Base-by-base conservation (phyloP, 2,888 invertebrate genomes). In the Cerceris ruficornis region DNA sequence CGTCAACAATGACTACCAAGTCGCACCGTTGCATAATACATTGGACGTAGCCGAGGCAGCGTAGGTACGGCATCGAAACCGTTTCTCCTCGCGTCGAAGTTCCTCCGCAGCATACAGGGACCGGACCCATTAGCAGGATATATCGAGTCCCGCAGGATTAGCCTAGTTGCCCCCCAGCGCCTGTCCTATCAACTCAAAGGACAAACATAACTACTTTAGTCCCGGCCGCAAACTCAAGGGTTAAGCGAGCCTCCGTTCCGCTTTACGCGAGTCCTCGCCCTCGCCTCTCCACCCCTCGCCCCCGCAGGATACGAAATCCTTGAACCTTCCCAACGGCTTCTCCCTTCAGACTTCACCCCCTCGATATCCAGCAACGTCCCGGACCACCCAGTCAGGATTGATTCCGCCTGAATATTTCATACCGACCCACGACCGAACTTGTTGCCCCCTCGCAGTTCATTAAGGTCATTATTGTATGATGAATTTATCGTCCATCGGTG, bases 191-290 rank as follows among this genome's bases (percentile, higher is more conserved):
- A 87, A 87, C 91, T 92, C 92, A 92, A 92, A 92, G 92, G 92
- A 92, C 92, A 92, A 92, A 91, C 90, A 92, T 92, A 92, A 92
- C 92, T 89, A 91, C 92, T 92, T 92, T 91, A 92, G 90, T 83
- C 88, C 85, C 87, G 86, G 86, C 91, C 91, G 87, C 90, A 90
- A 91, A 90, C 92, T 92, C 91, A 91, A 92, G 92, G 92, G 92
- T 92, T 92, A 92, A 92, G 91, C 91, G 89, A 88, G 89, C 87
- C 88, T 88, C 86, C 86, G 86, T 83, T 85, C 87, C 87, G 88
- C 87, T 88, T 87, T 86, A 83, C 85, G 83, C 76, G 80, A 85
- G 83, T 81, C 85, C 87, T 85, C 83, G 69, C 79, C 80, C 28
- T 28, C 28, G 4, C 28, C 28, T 28, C 28, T 28, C 28, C 28